phyloP scores from a whole-genome alignment of 2,113 vertebrate species.

The Mugil cephalus region DNA sequence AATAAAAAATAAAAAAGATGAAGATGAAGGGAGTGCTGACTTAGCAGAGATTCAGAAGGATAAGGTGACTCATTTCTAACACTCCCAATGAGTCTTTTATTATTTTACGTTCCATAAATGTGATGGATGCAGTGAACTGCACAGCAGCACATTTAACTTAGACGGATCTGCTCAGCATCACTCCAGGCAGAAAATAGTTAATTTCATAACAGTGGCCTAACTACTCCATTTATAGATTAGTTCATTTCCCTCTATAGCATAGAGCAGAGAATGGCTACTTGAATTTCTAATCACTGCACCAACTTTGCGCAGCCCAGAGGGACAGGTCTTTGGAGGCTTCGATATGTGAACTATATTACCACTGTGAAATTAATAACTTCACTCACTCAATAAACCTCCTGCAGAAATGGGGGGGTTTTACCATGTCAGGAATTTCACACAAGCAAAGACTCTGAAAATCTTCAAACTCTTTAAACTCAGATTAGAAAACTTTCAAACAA shows the following conservation, averaged over 20 bases:
- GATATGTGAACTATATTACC: conserved; percentile 47
- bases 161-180: conserved; percentile 2
- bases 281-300: conserved; percentile 44
- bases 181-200: conserved; percentile 16
- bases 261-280: conserved; percentile 24
- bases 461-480: neutral
- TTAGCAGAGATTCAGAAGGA: conserved; percentile 54
- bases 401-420: conserved; percentile 9
- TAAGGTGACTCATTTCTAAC: conserved; percentile 68
- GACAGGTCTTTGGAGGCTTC: conserved; percentile 32
- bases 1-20: conserved; percentile 45
- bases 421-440: conserved; percentile 6
- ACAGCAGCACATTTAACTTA: conserved; percentile 22
- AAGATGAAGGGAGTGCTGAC: conserved; percentile 42
- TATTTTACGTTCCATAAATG: conserved; percentile 63
- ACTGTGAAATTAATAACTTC: conserved; percentile 48
- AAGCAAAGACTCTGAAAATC: conserved; percentile 10
- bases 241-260: neutral
- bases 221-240: neutral
- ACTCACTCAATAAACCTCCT: conserved; percentile 19
- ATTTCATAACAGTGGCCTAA: neutral
- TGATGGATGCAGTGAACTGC: conserved; percentile 41
- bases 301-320: conserved; percentile 30
- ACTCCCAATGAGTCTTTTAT: conserved; percentile 64
- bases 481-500: too few species aligned